Conservation (phyloP, 2,113 vertebrate species). For the Willisornis vidua region DNA sequence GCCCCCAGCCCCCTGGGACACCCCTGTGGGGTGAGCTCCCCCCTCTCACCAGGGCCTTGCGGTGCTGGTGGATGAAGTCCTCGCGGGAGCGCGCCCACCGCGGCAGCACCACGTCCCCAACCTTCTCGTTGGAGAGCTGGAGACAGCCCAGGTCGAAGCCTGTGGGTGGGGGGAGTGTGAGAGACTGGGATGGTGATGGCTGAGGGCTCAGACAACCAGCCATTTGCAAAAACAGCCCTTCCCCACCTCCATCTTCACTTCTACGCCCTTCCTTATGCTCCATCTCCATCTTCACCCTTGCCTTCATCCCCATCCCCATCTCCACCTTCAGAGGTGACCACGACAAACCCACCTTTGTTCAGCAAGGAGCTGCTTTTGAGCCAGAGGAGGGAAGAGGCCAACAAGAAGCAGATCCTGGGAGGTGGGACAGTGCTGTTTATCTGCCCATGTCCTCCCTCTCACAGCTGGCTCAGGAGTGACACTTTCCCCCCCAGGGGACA, state of each 20-base stretch:
- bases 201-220: neutral
- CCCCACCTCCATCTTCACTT: neutral
- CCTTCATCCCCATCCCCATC: neutral
- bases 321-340: neutral
- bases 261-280: neutral
- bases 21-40: neutral
- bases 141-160: constrained; percentile 92
- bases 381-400: neutral
- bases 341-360: neutral
- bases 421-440: neutral
- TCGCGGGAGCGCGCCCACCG: constrained; percentile 89
- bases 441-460: neutral
- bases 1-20: rapidly evolving
- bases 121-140: constrained; percentile 90
- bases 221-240: neutral
- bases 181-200: neutral
- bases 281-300: neutral
- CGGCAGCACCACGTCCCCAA: constrained; percentile 87
- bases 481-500: neutral
- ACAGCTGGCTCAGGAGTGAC: neutral
- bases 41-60: constrained; percentile 86
- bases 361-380: neutral
- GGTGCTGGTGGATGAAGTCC: constrained; percentile 94
- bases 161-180: constrained; percentile 3
- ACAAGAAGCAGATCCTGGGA: neutral